phyloP scores from a whole-genome alignment of 35 echinoderm and acorn worm genomes.

The Ophioderma brevispina region DNA sequence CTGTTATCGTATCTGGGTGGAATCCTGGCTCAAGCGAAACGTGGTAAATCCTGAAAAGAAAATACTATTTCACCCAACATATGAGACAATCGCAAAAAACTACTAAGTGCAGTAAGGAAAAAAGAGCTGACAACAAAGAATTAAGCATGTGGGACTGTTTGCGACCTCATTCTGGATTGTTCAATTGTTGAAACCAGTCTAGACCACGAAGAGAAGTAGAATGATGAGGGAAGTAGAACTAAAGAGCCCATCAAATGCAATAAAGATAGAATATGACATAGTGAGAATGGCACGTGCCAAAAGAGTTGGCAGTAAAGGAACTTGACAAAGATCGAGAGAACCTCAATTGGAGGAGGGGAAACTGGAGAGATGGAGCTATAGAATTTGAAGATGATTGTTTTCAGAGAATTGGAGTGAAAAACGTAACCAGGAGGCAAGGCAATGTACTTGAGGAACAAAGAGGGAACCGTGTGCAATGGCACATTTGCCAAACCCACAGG shows the following conservation, averaged over 20 bases:
- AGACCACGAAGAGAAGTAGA: background rate
- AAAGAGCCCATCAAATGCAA: slow-evolving; percentile 25
- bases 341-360: background rate
- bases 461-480: background rate
- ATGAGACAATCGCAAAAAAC: too few relatives aligned
- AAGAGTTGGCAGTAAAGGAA: background rate
- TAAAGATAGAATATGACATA: slow-evolving; percentile 3
- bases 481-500: background rate
- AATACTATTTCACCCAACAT: too few relatives aligned
- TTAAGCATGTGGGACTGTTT: slow-evolving; percentile 9
- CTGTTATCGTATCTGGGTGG: too few relatives aligned
- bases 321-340: background rate
- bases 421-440: background rate
- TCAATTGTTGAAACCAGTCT: background rate
- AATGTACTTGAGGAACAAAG: background rate
- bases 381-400: slow-evolving; percentile 2
- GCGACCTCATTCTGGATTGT: background rate
- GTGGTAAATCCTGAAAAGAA: too few relatives aligned
- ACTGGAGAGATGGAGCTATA: slow-evolving; percentile 7
- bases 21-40: too few relatives aligned
- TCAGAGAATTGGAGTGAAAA: background rate
- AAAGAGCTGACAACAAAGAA: too few relatives aligned
- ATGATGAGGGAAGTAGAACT: slow-evolving; percentile 15
- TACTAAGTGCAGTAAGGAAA: too few relatives aligned
- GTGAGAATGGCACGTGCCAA: background rate